Base-by-base conservation (phyloP, 1,140 invertebrate genomes). In the Catajapyx aquilonaris region DNA sequence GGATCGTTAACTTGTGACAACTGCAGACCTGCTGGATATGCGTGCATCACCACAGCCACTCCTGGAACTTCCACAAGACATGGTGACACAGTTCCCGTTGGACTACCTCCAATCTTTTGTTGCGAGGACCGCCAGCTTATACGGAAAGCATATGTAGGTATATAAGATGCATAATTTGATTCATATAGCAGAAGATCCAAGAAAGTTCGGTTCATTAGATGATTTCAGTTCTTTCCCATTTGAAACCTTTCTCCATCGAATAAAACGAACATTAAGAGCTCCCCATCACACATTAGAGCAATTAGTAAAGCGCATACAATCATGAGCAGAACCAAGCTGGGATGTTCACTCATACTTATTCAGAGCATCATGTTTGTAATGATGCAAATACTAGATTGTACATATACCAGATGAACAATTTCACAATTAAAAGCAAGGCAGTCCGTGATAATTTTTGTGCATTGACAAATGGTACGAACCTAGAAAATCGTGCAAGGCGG, bases 101-200 rank as follows among this genome's bases (percentile, higher is more conserved):
- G 16, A 41, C 2, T 34, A 32, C n/a, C 20, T 53, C 13, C 5
- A 22, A 13, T 19, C 36, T 9, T 54, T 55, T 52, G 50, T 56
- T 17, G 18, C 36, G 21, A 30, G 47, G 9, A 28, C 35, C 34
- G 18, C 25, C 28, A 13, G 40, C 16, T 20, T 52, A 3, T 55
- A 55, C 44, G 48, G 46, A 4, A 39, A 39, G 19, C 35, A 47
- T 7, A 38, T 53, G 10, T 10, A 47, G 11, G 47, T 50, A 7
- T 56, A 56, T 31, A 55, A 56, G 49, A 49, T 53, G 7, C 53
- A 55, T 44, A 17, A 38, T 13, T 34, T 55, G 19, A 34, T 51
- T 32, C 52, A 55, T 38, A 37, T 55, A 15, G 34, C 50, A 20
- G 39, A 44, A 39, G 49, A 55, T 48, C 46, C 43, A 5, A 40